A percentile compares a stretch with the other conserved stretches of the same genome.
Conservation (phyloP, 2,888 invertebrate genomes). For the Galerucella nymphaeae region DNA sequence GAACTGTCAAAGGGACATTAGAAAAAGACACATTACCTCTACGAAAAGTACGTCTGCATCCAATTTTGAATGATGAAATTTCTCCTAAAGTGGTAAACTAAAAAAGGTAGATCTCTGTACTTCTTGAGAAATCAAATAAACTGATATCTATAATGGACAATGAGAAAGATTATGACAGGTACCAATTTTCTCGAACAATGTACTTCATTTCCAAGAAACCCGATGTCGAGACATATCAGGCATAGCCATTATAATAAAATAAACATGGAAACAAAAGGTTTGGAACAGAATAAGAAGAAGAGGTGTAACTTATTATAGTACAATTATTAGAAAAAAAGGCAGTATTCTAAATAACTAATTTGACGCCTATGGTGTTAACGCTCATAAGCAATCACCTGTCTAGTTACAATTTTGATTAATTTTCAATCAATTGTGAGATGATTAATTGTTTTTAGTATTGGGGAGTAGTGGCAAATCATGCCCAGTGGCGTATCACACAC, state of each 20-base stretch:
- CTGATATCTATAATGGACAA: background rate
- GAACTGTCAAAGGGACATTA: too few species aligned
- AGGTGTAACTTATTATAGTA: slow-evolving; percentile 45
- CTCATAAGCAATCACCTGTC: slow-evolving; percentile 66
- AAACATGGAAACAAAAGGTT: slow-evolving; percentile 46
- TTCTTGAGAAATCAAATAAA: background rate
- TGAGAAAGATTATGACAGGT: slow-evolving; percentile 10
- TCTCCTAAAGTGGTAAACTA: too few species aligned
- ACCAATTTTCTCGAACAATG: slow-evolving; percentile 34
- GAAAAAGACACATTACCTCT: too few species aligned
- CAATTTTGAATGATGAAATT: too few species aligned
- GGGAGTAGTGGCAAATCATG: slow-evolving; percentile 55
- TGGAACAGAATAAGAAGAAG: slow-evolving; percentile 40
- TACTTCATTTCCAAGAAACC: slow-evolving; percentile 26
- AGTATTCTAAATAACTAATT: slow-evolving; percentile 62
- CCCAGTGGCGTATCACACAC: slow-evolving; percentile 34
- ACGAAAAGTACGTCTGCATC: too few species aligned
- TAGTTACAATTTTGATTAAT: slow-evolving; percentile 67
- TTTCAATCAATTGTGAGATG: slow-evolving; percentile 66
- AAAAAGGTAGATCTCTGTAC: background rate
- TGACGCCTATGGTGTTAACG: slow-evolving; percentile 65
- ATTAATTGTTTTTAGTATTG: slow-evolving; percentile 60
- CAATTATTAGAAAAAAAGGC: slow-evolving; percentile 53
- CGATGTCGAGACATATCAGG: slow-evolving; percentile 18
- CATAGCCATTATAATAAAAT: slow-evolving; percentile 35